Conservation (phyloP, 2,797 vertebrate species). For the Harpagifer antarcticus region DNA sequence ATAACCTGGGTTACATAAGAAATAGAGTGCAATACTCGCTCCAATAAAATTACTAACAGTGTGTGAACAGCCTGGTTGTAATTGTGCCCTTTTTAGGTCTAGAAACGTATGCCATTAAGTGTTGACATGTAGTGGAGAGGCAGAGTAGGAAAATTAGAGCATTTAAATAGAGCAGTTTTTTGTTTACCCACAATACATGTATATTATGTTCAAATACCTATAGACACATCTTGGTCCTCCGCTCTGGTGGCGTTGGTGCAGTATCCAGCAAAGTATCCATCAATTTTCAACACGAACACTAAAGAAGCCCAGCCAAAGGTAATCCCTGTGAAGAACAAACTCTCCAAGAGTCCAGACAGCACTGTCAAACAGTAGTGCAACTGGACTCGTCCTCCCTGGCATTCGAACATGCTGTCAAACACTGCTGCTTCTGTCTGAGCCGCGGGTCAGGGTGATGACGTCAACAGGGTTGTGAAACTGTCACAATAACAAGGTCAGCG, state of each 20-base stretch:
- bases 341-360: constrained; percentile 85
- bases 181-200: neutral
- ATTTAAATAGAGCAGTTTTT: neutral
- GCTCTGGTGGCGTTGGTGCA: constrained; percentile 59
- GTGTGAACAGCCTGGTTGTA: too few species aligned
- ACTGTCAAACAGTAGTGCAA: constrained; percentile 77
- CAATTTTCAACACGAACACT: constrained; percentile 85
- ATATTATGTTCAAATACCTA: constrained; percentile 19
- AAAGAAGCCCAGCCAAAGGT: constrained; percentile 88
- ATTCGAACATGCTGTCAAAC: constrained; percentile 4
- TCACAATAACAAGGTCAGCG: neutral
- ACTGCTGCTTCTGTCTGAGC: neutral
- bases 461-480: neutral
- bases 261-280: constrained; percentile 82
- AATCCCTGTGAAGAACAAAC: constrained; percentile 84
- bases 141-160: neutral
- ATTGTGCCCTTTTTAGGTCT: too few species aligned
- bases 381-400: neutral
- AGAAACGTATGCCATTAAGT: too few species aligned
- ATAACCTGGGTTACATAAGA: too few species aligned
- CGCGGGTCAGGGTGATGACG: neutral
- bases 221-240: constrained; percentile 27
- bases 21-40: too few species aligned
- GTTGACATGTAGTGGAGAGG: neutral
- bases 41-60: too few species aligned